These are phyloP conservation scores for Drosophila longiperda DNA, from an alignment of 2,888 invertebrate genomes.

Conservation along the genomic window DNA sequence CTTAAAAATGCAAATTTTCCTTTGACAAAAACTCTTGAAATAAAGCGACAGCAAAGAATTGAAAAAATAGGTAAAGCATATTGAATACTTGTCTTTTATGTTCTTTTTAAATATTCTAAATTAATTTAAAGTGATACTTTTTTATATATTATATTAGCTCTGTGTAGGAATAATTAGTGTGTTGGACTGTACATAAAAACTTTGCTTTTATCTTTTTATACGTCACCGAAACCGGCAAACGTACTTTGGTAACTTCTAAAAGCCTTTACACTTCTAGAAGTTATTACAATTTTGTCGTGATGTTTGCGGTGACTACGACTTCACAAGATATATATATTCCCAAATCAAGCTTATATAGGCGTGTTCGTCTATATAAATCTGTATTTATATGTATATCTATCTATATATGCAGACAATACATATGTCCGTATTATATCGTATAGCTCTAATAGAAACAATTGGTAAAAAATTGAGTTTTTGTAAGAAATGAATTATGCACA, in stretches of 20 bases:
- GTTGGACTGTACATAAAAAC: background rate
- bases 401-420: no score
- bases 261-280: background rate
- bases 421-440: background rate
- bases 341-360: background rate
- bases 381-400: background rate
- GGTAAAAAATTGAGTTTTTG: background rate
- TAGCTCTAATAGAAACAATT: background rate
- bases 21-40: conserved; percentile 1
- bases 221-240: background rate
- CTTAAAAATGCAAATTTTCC: conserved; percentile 41
- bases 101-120: background rate
- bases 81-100: background rate
- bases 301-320: background rate
- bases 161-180: background rate
- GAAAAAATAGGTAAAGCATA: background rate
- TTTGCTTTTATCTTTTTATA: background rate
- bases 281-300: background rate
- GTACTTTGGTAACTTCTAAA: background rate
- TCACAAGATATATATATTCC: background rate
- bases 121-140: background rate
- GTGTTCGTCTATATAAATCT: background rate
- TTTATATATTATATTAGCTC: background rate
- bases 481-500: no score
- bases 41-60: background rate